A percentile compares a stretch with the other conserved stretches of the same genome.
phyloP scores from a whole-genome alignment of 2,113 vertebrate species.

The Sporophila hypoxantha region DNA sequence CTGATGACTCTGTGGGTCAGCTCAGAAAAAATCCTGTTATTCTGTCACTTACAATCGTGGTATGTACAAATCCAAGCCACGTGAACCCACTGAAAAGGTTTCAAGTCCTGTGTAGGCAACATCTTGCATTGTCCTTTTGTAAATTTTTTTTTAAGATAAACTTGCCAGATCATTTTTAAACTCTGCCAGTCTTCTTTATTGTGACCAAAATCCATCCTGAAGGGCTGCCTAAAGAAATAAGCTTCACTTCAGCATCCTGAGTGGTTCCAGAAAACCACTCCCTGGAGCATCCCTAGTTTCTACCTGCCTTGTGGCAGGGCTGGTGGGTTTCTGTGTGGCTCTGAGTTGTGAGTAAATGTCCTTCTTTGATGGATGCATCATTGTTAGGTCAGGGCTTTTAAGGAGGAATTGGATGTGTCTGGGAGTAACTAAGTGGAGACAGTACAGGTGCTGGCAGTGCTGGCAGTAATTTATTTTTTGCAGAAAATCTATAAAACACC shows the following conservation, averaged over 20 bases:
- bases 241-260: not conserved
- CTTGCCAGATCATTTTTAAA: not conserved
- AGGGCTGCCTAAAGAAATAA: not conserved
- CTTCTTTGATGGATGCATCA: not conserved
- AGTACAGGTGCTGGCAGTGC: not conserved
- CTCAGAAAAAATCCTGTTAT: not conserved
- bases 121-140: not conserved
- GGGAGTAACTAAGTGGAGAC: not conserved
- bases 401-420: not conserved
- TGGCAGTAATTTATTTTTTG: constrained; percentile 19
- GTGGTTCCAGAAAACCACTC: not conserved
- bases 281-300: not conserved
- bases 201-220: not conserved
- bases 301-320: not conserved
- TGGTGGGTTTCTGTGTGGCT: not conserved
- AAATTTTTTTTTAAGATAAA: not conserved
- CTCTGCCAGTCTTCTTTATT: not conserved
- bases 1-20: not conserved
- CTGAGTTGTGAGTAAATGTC: not conserved
- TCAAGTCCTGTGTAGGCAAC: not conserved
- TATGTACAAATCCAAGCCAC: not conserved
- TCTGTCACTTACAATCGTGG: fast-evolving
- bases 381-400: not conserved
- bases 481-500: constrained; percentile 5
- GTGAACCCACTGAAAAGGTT: not conserved